phyloP scores from a whole-genome alignment of 64 coral and sea anemone species.

The Montipora foliosa region DNA sequence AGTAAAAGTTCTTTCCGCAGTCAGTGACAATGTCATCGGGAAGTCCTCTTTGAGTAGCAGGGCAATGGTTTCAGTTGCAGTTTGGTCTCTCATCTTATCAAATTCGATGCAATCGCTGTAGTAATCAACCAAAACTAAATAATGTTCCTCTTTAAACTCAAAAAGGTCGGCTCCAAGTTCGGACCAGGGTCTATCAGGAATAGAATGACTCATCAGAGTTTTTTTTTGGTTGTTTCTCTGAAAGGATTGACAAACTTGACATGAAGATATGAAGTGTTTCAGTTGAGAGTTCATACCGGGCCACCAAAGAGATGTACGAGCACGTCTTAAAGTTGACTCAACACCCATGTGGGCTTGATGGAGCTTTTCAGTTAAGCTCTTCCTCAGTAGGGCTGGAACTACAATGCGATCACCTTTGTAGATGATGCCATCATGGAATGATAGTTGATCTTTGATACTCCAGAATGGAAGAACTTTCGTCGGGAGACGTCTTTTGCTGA shows the following conservation, averaged over 20 bases:
- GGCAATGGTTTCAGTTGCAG: conserved; percentile 22
- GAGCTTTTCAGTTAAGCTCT: conserved; percentile 33
- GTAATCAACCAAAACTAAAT: conserved; percentile 39
- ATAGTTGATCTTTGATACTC: no score
- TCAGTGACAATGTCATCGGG: conserved; percentile 28
- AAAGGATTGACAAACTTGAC: no score
- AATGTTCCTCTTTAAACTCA: conserved; percentile 19
- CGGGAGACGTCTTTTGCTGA: background rate
- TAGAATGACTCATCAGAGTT: conserved; percentile 2
- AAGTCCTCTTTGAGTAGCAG: background rate
- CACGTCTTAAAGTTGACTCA: conserved; percentile 13
- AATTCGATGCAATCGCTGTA: conserved; percentile 41
- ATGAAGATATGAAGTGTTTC: no score
- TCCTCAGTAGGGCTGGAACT: background rate
- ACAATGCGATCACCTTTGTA: conserved; percentile 10
- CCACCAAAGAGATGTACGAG: background rate
- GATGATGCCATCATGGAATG: background rate
- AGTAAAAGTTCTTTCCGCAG: conserved; percentile 35
- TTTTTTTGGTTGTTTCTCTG: no score
- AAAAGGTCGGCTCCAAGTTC: background rate
- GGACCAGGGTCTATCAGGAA: conserved; percentile 48
- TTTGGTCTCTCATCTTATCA: conserved; percentile 27
- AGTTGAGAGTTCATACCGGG: no score
- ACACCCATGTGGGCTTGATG: conserved; percentile 47
- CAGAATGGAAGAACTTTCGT: background rate